These are phyloP conservation scores for Pungitius pungitius DNA, from an alignment of 2,113 vertebrate species.

Conservation along the genomic window DNA sequence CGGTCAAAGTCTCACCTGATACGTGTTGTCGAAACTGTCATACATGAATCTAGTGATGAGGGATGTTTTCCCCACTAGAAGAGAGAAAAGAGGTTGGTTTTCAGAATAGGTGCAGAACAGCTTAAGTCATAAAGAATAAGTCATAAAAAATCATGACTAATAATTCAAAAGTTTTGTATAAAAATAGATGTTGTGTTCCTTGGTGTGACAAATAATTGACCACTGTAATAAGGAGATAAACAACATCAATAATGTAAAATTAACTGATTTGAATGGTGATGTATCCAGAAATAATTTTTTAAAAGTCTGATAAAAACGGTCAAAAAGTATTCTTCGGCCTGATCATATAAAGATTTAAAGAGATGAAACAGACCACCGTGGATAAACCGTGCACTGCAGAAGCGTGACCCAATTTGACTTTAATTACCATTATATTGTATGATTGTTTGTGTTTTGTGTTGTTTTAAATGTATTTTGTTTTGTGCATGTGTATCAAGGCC, in stretches of 20 bases:
- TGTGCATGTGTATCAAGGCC: background rate
- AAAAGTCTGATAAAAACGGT: background rate
- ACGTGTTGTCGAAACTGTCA: slow-evolving; percentile 84
- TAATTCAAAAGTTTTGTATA: background rate
- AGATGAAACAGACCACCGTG: background rate
- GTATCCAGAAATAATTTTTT: background rate
- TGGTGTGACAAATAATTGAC: background rate
- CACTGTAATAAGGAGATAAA: background rate
- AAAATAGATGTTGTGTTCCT: background rate
- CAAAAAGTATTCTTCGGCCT: background rate
- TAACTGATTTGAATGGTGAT: background rate
- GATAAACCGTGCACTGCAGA: background rate
- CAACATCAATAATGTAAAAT: background rate
- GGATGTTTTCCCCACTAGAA: slow-evolving; percentile 84
- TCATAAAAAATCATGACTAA: background rate
- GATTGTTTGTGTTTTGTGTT: background rate
- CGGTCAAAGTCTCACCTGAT: slow-evolving; percentile 73
- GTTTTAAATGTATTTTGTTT: background rate
- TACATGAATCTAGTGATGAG: slow-evolving; percentile 86
- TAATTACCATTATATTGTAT: background rate
- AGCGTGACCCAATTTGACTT: background rate
- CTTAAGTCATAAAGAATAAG: background rate
- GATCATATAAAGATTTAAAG: background rate
- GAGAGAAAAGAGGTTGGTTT: slow-evolving; percentile 24
- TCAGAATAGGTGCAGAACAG: background rate